phyloP scores from a whole-genome alignment of 2,113 vertebrate genomes.

The Rhinolophus sinicus region DNA sequence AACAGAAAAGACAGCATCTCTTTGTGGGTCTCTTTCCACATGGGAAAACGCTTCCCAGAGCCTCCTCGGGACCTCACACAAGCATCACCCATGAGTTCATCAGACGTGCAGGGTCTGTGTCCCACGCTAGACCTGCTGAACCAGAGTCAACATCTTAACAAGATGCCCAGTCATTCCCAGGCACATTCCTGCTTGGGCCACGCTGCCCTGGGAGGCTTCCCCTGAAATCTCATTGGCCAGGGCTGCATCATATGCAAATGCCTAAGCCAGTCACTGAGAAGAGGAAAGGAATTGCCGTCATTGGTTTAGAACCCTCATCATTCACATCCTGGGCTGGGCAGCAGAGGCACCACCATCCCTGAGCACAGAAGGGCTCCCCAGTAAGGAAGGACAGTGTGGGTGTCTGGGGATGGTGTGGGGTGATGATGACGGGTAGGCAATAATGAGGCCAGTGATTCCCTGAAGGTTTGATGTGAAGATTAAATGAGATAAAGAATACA shows the following conservation, averaged over 20 bases:
- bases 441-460: background rate
- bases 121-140: background rate
- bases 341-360: too few species aligned
- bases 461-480: background rate
- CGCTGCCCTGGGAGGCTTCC: background rate
- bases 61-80: background rate
- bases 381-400: background rate
- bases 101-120: background rate
- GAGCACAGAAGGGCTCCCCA: background rate
- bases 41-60: background rate
- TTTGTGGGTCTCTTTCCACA: background rate
- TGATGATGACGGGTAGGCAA: rapidly evolving
- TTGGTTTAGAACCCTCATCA: too few species aligned
- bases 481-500: background rate
- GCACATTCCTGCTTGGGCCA: background rate
- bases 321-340: background rate
- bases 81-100: rapidly evolving
- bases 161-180: background rate
- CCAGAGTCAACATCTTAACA: background rate
- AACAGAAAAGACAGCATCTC: background rate
- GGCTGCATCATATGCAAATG: background rate
- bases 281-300: background rate
- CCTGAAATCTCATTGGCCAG: background rate
- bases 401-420: rapidly evolving
- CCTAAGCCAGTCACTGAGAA: background rate